Base-by-base conservation (phyloP, 2,113 vertebrate species). In the Crotalus helleri region DNA sequence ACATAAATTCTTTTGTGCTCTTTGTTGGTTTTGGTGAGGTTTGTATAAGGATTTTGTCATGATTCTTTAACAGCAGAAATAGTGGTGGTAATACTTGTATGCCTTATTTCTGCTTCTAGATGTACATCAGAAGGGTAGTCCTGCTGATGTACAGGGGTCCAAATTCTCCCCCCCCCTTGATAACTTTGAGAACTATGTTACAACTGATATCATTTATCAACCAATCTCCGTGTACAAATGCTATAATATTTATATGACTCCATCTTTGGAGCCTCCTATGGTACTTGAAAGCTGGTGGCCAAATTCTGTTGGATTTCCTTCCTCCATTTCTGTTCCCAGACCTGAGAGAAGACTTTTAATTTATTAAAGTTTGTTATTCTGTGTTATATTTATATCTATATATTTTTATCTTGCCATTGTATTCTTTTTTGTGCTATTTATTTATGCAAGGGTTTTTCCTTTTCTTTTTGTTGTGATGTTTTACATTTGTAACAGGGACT, bases 371-470 rank as follows among this genome's bases (percentile, higher is more conserved):
- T 44, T 90, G 33, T 92, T 92, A 29, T 58, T 85, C 55, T 90
- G 13, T 87, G 81, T 44, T 90, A 44, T 64, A 61, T 86, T 86
- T 93, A 89, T 92, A 74, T 10, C 2, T 87, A 17, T 29, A 6
- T 86, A 51, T 90, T 86, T 92, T 93, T 86, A 86, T 49, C 81
- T 49, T 54, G 57, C 89, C 49, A 64, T 64, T 58, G 46, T 61
- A 44, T 87, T 93, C 59, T 86, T 93, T 59, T 59, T 59, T 86
- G 29, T 61, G 55, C 55, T 87, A 89, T 90, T 93, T 90, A 93
- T 93, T 93, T 90, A 74, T 58, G 29, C 15, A 90, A 64, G 46
- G 46, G 0, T 44, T 61, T 87, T 87, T 39, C n/a, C 29, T 44
- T 1, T 26, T 1, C 24, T 85, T 21, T 23, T 44, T 17, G 39